Evolutionary conservation across 2,797 vertebrate genomes (phyloP).

Genomic region (Hemibagrus guttatus): DNA sequence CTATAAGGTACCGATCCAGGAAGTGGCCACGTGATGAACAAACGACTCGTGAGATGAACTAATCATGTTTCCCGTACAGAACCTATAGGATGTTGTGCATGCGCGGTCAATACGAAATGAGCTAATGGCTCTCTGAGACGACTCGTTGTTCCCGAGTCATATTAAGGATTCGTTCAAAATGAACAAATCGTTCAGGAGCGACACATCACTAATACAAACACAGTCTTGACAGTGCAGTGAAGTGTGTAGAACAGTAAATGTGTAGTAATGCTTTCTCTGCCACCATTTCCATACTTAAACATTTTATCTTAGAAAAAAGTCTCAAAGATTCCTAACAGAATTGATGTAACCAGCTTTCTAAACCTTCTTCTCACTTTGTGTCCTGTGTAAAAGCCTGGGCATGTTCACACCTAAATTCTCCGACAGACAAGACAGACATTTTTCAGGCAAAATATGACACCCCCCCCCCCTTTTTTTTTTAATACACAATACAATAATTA

Average conservation of each 20-base stretch:
- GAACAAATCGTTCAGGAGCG: too few species aligned
- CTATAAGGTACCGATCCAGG: too few species aligned
- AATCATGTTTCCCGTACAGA: too few species aligned
- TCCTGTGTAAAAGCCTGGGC: neutral
- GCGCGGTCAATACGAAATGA: too few species aligned
- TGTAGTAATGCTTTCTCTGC: slow-evolving; percentile 18
- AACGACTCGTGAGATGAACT: too few species aligned
- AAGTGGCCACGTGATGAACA: too few species aligned
- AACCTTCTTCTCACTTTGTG: neutral
- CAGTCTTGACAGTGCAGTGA: slow-evolving; percentile 20
- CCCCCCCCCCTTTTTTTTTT: neutral
- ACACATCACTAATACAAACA: neutral
- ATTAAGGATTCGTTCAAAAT: too few species aligned
- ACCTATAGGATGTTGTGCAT: too few species aligned
- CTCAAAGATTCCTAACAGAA: neutral
- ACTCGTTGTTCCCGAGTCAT: too few species aligned
- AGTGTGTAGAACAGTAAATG: slow-evolving; percentile 24
- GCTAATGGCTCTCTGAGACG: too few species aligned
- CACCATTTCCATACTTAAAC: neutral
- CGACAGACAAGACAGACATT: neutral
- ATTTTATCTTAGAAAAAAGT: neutral
- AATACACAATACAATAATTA: neutral
- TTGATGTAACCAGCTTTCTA: neutral
- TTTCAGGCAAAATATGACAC: neutral
- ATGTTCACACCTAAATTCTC: neutral